Percentiles rank a stretch among this genome's conserved stretches.
Evolutionary conservation across 2,797 vertebrate species (phyloP).

Genomic region (Okamejei kenojei): DNA sequence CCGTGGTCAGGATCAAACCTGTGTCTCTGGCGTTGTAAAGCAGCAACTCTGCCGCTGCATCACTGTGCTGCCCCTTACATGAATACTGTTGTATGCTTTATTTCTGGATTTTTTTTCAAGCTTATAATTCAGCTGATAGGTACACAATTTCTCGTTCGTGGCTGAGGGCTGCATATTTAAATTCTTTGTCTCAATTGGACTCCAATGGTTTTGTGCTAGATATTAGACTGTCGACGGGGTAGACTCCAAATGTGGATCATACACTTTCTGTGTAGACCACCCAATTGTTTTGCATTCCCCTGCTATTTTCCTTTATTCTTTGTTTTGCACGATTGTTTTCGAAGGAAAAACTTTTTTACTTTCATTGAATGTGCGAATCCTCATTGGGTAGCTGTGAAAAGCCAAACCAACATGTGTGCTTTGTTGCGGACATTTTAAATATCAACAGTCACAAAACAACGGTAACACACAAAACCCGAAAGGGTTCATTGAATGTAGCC

Average conservation of each 20-base stretch:
- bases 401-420: not conserved
- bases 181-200: not conserved
- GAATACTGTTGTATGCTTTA: not conserved
- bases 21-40: no score
- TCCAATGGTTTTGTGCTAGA: not conserved
- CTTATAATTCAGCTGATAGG: conserved; percentile 13
- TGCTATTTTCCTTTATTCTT: not conserved
- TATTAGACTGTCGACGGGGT: conserved; percentile 28
- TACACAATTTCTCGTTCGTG: conserved; percentile 22
- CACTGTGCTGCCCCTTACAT: no score
- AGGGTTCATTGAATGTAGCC: conserved; percentile 35
- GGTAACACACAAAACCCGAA: conserved; percentile 41
- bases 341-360: conserved; percentile 40
- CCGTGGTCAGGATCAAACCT: no score
- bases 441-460: conserved; percentile 1
- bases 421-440: conserved; percentile 25
- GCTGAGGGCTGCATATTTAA: conserved; percentile 8
- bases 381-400: not conserved
- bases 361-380: conserved; percentile 38
- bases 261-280: conserved; percentile 39
- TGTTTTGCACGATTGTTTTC: conserved; percentile 40
- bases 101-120: conserved; percentile 28
- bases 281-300: conserved; percentile 34
- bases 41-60: no score
- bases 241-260: conserved; percentile 38